Conservation (phyloP, 2,113 vertebrate species). For the Micronycteris hirsuta region DNA sequence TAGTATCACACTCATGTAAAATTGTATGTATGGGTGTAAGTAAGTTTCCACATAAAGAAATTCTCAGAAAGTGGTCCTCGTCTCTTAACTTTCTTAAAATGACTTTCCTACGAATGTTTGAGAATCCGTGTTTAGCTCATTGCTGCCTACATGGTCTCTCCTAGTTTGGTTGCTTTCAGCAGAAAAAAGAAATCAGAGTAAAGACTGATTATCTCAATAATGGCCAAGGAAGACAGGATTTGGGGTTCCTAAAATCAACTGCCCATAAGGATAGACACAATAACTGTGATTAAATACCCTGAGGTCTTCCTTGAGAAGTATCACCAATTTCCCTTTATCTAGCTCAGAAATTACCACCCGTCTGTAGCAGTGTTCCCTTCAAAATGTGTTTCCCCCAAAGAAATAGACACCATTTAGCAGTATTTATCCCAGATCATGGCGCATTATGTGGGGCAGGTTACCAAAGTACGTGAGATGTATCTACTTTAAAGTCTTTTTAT, state of each 20-base stretch:
- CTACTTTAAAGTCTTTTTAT: conserved; percentile 45
- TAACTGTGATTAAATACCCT: neutral
- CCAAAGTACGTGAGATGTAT: neutral
- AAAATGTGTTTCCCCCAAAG: neutral
- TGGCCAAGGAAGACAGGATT: neutral
- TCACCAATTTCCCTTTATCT: neutral
- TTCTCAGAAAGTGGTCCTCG: neutral
- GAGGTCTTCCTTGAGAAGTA: neutral
- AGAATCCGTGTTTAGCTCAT: neutral
- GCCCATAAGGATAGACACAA: neutral
- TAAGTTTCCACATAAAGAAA: neutral
- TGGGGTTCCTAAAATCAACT: neutral
- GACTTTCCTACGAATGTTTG: neutral
- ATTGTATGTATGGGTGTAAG: neutral
- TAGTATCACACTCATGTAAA: neutral
- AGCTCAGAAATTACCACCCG: neutral
- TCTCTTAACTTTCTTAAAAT: neutral
- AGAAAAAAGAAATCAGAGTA: neutral
- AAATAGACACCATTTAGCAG: conserved; percentile 24
- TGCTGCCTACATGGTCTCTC: neutral
- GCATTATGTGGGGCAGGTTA: conserved; percentile 30
- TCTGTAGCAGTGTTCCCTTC: neutral
- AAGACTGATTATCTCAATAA: neutral
- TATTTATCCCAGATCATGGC: neutral
- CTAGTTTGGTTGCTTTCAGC: neutral